phyloP scores from a whole-genome alignment of 2,888 invertebrate species.

The Bimastos eiseni region DNA sequence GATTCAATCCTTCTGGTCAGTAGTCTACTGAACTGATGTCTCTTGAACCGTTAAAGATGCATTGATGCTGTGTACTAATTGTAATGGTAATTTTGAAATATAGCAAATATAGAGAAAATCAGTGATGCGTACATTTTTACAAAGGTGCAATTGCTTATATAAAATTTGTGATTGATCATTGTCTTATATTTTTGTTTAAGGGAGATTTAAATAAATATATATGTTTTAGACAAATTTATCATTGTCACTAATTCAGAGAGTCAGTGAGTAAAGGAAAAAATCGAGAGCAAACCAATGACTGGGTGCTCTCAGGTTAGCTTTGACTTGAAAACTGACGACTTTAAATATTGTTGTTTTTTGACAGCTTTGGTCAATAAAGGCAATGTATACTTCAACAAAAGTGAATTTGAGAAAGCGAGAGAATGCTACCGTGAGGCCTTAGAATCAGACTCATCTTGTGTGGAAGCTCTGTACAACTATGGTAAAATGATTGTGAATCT shows the following conservation, averaged over 20 bases:
- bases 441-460: slow-evolving; percentile 77
- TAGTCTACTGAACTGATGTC: neutral
- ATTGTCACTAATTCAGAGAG: neutral
- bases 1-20: slow-evolving; percentile 73
- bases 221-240: neutral
- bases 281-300: neutral
- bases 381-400: slow-evolving; percentile 75
- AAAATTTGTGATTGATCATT: neutral
- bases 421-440: slow-evolving; percentile 76
- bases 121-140: no score
- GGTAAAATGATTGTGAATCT: slow-evolving; percentile 65
- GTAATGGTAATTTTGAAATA: no score
- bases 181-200: neutral
- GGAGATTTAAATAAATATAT: neutral
- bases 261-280: neutral
- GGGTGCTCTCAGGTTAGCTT: neutral
- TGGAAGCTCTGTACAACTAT: slow-evolving; percentile 82
- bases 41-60: neutral
- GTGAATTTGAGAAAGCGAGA: slow-evolving; percentile 73
- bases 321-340: neutral
- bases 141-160: no score
- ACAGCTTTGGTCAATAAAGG: slow-evolving; percentile 81
- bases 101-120: no score
- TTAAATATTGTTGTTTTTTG: slow-evolving; percentile 32
- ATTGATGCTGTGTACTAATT: neutral